Evolutionary conservation across 2,113 vertebrate genomes (phyloP).

Genomic region (Dipodomys ordii): DNA sequence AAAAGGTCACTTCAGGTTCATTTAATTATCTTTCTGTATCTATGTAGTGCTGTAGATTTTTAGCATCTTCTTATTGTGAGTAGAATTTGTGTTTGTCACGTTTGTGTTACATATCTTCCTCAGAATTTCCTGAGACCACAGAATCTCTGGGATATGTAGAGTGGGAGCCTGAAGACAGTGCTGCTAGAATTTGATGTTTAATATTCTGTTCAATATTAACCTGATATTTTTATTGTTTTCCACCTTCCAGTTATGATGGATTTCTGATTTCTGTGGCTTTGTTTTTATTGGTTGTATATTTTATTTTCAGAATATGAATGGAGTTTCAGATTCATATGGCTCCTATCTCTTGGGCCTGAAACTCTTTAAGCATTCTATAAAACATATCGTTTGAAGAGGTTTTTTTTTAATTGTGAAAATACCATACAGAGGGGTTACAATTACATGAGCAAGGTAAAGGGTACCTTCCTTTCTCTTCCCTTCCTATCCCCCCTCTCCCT

Average conservation of each 20-base stretch:
- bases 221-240: constrained; percentile 46
- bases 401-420: too few relatives aligned
- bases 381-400: neutral
- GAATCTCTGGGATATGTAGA: neutral
- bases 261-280: neutral
- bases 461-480: too few relatives aligned
- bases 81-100: neutral
- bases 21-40: neutral
- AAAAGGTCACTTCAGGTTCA: neutral
- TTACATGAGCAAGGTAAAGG: too few relatives aligned
- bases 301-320: neutral
- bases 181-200: neutral
- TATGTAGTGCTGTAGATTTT: neutral
- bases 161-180: neutral
- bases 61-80: neutral
- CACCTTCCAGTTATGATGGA: neutral
- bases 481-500: too few relatives aligned
- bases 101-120: neutral
- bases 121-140: neutral
- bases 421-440: too few relatives aligned
- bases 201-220: neutral
- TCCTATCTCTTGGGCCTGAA: neutral
- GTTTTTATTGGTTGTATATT: neutral
- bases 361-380: neutral
- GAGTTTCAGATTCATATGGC: neutral